phyloP scores from a whole-genome alignment of 2,797 vertebrate species.

The Eospalax fontanierii region DNA sequence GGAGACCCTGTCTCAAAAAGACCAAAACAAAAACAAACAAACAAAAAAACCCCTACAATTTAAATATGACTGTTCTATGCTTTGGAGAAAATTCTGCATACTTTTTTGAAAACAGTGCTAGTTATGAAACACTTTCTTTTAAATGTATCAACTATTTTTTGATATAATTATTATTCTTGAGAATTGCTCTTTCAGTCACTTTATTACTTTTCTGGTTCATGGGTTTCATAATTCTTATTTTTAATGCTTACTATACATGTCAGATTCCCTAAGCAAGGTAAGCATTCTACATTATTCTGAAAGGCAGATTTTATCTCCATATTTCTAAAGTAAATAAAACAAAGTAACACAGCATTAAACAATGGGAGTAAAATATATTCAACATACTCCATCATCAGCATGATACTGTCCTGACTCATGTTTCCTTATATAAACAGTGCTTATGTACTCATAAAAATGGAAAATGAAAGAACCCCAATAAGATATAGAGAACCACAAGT shows the following conservation, averaged over 20 bases:
- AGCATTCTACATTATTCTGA: not conserved
- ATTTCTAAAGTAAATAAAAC: constrained; percentile 48
- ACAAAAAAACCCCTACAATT: too few species aligned
- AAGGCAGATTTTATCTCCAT: constrained; percentile 7
- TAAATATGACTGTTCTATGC: not conserved
- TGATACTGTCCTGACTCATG: not conserved
- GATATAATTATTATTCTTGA: constrained; percentile 60
- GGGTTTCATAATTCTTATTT: constrained; percentile 39
- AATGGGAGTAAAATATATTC: not conserved
- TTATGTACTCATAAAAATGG: constrained; percentile 17
- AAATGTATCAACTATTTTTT: constrained; percentile 47
- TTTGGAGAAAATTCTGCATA: not conserved
- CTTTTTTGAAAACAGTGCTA: constrained; percentile 43
- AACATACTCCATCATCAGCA: not conserved
- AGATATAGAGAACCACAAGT: not conserved
- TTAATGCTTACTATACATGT: constrained; percentile 42
- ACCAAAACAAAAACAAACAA: too few species aligned
- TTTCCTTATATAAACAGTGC: constrained; percentile 30
- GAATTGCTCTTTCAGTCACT: constrained; percentile 35
- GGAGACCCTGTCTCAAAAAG: too few species aligned
- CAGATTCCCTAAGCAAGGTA: constrained; percentile 26
- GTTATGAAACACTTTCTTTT: constrained; percentile 56
- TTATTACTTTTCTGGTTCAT: constrained; percentile 61
- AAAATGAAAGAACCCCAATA: not conserved
- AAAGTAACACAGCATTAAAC: not conserved